Evolutionary conservation across 2,113 vertebrate species (phyloP), one percentile per base, ranked within the genome.

Genomic region (Pipa parva): DNA sequence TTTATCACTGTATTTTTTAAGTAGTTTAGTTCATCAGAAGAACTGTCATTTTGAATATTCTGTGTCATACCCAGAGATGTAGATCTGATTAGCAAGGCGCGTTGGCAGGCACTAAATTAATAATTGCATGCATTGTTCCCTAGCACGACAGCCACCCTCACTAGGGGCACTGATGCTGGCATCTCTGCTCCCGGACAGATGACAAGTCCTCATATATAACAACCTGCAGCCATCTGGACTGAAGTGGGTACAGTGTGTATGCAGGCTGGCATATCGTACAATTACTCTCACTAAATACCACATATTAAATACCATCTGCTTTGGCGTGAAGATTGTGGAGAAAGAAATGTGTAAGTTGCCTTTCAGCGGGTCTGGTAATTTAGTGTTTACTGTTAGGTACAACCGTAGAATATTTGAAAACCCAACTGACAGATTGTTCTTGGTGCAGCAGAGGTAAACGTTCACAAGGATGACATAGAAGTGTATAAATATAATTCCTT

Each of bases 71-170:
- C 48, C 57, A 55, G 49, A 57, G 57, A 66, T 33, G 63, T 54
- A 48, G 49, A 61, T 66, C 49, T 66, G 56, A 72, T 72, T 72
- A 72, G 62, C 70, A 72, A 60, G 59, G 54, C 46, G 29, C 22
- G 49, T 72, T 72, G 55, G 70, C 70, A 64, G 70, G 46, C 31
- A 33, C 63, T 46, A 72, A 63, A 72, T 65, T 72, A 64, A 64
- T 72, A 72, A 72, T 72, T 60, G 58, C 50, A 66, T 72, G 57
- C 56, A 62, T 65, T 67, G 63, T 63, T 62, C 49, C 63, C 71
- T 55, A 28, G 39, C 63, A 37, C 29, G 57, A 60, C 71, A 61
- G 8, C 39, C 21, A n/a, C 52, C 56, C 71, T 57, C 63, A 55
- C 50, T n/a, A 49, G 59, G 31, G 63, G 63, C 50, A 55, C 55